Evolutionary conservation across 2,113 vertebrate species (phyloP), one percentile per base, ranked within the genome.

Genomic region (western clawed frog (Xenopus tropicalis)): DNA sequence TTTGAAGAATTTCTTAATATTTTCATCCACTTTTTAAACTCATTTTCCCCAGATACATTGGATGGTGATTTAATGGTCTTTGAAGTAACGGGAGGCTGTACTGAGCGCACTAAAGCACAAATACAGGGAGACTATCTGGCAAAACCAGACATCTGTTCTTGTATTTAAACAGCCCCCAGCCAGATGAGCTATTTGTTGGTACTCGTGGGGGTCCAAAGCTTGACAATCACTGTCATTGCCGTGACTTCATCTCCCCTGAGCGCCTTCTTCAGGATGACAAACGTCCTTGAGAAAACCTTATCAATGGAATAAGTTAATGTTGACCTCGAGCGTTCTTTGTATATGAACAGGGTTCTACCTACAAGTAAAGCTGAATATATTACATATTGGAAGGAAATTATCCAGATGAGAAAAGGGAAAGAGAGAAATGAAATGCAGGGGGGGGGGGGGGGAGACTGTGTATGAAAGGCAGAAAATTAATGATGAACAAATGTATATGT

Each of bases 291-390:
- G 44, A 71, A 62, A 46, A 29, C 56, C 58, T 71, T 71, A 4
- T 71, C 69, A 20, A 62, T 17, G 48, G 69, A 71, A 62, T 51
- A 62, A 71, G 69, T 71, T 62, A 71, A 29, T 52, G 69, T 62
- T 59, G 23, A 25, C 56, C 56, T 19, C 9, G 29, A 37, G 29
- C 2, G 10, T 37, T 37, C 29, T 37, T 37, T 8, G 29, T 37
- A 37, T 37, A 37, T 37, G 29, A 37, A 2, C 29, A 1, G 29
- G 29, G 29, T 37, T 37, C 29, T 37, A 37, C 29, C 6, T 37
- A 9, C 29, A 37, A n/a, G n/a, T n/a, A n/a, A 9, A 37, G 2
- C 29, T 37, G 29, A 3, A 37, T 37, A 37, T 8, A 37, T 37
- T 37, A 37, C 29, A 37, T 37, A 37, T 9, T 5, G 6, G 29